Base-by-base conservation (phyloP, 2,797 vertebrate species). In the Mormyrus proboscirostris region DNA sequence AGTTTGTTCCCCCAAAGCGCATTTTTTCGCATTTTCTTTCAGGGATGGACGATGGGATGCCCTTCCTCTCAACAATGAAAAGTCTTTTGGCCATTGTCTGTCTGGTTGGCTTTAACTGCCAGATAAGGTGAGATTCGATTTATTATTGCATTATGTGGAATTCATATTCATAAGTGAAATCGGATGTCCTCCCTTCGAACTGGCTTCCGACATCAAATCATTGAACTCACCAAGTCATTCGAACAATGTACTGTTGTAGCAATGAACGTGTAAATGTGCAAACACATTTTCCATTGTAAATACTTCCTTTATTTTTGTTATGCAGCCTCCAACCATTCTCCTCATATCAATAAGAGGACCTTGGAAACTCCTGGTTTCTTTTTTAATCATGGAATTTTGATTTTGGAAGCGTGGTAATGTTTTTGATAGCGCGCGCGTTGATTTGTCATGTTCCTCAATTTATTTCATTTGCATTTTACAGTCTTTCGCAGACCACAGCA, bases 11-110 rank as follows among this genome's bases (percentile, higher is more conserved):
- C 41, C 65, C 50, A 29, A 44, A 62, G 10, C 86, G 33, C n/a
- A 88, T 53, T 79, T 41, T 87, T 76, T 83, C 47, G 53, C 87
- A 22, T 47, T 88, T 92, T 44, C 62, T 94, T 94, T 91, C 95
- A 97, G 98, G 97, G 96, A 99, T 99, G 98, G 97, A 96, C 95
- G 95, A 97, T 98, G 97, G 97, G 94, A 97, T 96, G 95, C 94
- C 95, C 93, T 94, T 94, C 96, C 95, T 96, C 95, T 95, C 95
- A 94, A 97, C 97, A 95, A 97, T 97, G 96, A 97, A 95, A 95
- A 96, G 94, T 93, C 94, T 97, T 93, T 96, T 97, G 92, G 92
- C 97, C 90, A 95, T 95, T 93, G 96, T 96, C 53, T 53, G 97
- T 94, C 96, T 97, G 92, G 92, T 97, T 95, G 96, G 95, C 95